Evolutionary conservation across 2,113 vertebrate genomes (phyloP), one percentile per base, ranked within the genome.

Genomic region (Pristiophorus japonicus): DNA sequence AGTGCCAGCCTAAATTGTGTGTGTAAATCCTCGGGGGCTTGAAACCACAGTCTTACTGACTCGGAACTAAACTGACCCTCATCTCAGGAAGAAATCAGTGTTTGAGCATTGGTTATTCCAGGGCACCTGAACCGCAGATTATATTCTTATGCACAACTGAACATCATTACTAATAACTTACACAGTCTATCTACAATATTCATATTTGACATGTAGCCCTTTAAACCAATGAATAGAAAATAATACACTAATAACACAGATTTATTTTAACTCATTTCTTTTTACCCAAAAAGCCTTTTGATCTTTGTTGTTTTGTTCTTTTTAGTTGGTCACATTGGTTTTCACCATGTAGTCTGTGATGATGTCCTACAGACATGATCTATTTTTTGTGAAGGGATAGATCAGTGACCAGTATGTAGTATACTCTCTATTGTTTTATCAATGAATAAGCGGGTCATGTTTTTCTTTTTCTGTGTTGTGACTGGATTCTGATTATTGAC

Each of bases 381-480:
- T 42, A 67, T 42, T 94, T 84, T 63, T 67, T 94, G 38, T 45
- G 59, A 20, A 16, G 38, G 42, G 34, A 87, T 93, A 59, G n/a
- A 65, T 65, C 38, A 94, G 59, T 38, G 2, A 66, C 7, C 20
- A 27, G 22, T 27, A 16, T 90, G 22, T 59, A 90, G 30, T 51
- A 34, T 55, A 94, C 67, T 94, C n/a, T 27, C 2, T 45, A 94
- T 94, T 47, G 42, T 16, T 70, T 94, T 30, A 94, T 94, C 66
- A 73, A 16, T 73, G 66, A 87, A 70, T 38, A 70, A 81, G 12
- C 51, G 62, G 4, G 5, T 85, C 20, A 95, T 42, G 18, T 96
- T n/a, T 95, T 84, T 73, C n/a, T 47, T n/a, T 95, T 62, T 65
- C 18, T 85, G 51, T 81, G 34, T 75, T 24, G 24, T 95, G 95